phyloP scores from a whole-genome alignment of 2,888 invertebrate species.

The Leucoptera coffeella region DNA sequence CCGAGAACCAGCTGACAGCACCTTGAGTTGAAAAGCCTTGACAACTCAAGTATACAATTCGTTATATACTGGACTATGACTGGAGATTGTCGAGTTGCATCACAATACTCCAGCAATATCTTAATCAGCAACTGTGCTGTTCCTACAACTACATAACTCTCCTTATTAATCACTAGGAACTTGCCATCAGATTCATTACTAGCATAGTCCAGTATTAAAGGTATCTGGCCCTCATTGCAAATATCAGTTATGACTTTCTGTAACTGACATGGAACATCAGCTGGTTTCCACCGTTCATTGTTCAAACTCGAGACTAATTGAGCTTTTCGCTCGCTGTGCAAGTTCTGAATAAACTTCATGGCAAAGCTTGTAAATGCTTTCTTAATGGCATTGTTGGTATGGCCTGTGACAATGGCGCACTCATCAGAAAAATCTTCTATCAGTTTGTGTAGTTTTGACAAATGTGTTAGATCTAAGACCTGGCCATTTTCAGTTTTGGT shows the following conservation, averaged over 20 bases:
- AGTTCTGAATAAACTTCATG: slow-evolving; percentile 82
- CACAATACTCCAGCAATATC: slow-evolving; percentile 90
- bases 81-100: slow-evolving; percentile 70
- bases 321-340: slow-evolving; percentile 82
- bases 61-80: slow-evolving; percentile 74
- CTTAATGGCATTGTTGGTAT: slow-evolving; percentile 71
- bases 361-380: slow-evolving; percentile 83
- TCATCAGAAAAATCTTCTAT: slow-evolving; percentile 74
- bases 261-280: slow-evolving; percentile 85
- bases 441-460: slow-evolving; percentile 67
- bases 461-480: slow-evolving; percentile 65
- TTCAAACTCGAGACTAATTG: slow-evolving; percentile 82
- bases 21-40: slow-evolving; percentile 81
- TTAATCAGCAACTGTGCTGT: slow-evolving; percentile 83
- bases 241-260: slow-evolving; percentile 78
- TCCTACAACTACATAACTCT: slow-evolving; percentile 70
- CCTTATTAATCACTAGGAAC: slow-evolving; percentile 58
- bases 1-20: slow-evolving; percentile 93
- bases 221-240: slow-evolving; percentile 45
- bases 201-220: slow-evolving; percentile 20
- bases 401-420: slow-evolving; percentile 70
- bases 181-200: slow-evolving; percentile 43
- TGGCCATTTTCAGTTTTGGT: slow-evolving; percentile 66
- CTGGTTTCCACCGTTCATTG: slow-evolving; percentile 88
- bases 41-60: slow-evolving; percentile 79